Evolutionary conservation across 1,140 invertebrate species (phyloP), one percentile per base, ranked within the genome.

Genomic region (Nymphalis io): DNA sequence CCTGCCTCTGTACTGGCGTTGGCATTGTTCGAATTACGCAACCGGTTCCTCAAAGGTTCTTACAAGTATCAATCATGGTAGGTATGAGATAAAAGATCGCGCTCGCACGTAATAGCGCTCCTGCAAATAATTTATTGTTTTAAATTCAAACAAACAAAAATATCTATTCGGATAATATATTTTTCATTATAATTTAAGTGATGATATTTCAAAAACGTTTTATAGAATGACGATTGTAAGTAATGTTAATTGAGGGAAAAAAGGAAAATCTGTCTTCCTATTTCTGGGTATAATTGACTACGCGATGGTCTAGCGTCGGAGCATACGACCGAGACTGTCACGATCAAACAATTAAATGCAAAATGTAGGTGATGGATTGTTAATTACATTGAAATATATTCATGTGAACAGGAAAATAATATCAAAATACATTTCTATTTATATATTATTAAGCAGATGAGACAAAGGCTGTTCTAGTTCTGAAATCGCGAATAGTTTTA

Each of bases 261-360:
- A 20, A 48, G 16, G 46, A 16, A 48, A 51, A 51, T 16, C 46
- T 16, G 8, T 51, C 46, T 51, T 51, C 46, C 18, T 51, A 20
- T 51, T 51, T 11, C n/a, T 44, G 42, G 42, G 46, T 48, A 48
- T 48, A 16, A 48, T 51, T 51, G 46, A 51, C 12, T 46, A 46
- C n/a, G n/a, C 16, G 44, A 12, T 8, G 44, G n/a, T 5, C 3
- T 4, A 46, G 18, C 46, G 46, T 18, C 20, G 16, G 16, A 51
- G 46, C 46, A 51, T 51, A 6, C 46, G 46, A 51, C 46, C 46
- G 18, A 20, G 42, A n/a, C 46, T 10, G 12, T 51, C 46, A 51
- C 46, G 46, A 51, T 20, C 46, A 51, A 11, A 20, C 46, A 18
- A 51, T 51, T 51, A 51, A 20, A 46, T 18, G 46, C 46, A 20